Base-by-base conservation (phyloP, 2,113 vertebrate species). In the Phoxinus phoxinus region DNA sequence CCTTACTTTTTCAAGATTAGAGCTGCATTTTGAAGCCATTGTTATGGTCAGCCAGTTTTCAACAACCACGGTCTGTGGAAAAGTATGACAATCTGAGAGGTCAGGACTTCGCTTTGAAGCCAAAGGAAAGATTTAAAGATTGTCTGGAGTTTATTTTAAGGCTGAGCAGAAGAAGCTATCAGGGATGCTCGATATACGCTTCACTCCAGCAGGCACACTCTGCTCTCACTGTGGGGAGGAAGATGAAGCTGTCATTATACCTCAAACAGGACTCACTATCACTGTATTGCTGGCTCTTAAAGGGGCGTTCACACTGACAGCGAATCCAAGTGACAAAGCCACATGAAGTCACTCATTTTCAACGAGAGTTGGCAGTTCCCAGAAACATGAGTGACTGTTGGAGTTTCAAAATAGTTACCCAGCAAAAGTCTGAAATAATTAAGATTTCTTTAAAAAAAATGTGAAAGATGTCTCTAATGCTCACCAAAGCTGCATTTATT, bases 81-180 rank as follows among this genome's bases (percentile, higher is more conserved):
- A 67, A 67, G 21, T 51, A 67, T 51, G 61, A 51, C 61, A 46
- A 35, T 80, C 35, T 23, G 44, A 51, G 59, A 67, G 59, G 79
- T 81, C 41, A 67, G 61, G 41, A 48, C 79, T 67, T 51, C 27
- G 46, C 19, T 81, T 81, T 32, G 41, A 81, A 67, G 61, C 61
- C 25, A 32, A 44, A 51, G 63, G n/a, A 51, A 69, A 81, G 19
- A 51, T 46, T 51, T 69, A 19, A 69, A 69, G 59, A 51, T 35
- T 67, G 61, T 81, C 61, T 51, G 2, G n/a, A 51, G 63, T 69
- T 63, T 81, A 46, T 81, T 67, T 51, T 81, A 61, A 67, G 19
- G 78, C 58, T 74, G 71, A 48, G 71, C 71, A 4, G 71, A 1
- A 75, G 46, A 76, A 27, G 74, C 46, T 76, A 53, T 76, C 48